Base-by-base conservation (phyloP, 2,888 invertebrate species). In the Eupithecia subumbrata region DNA sequence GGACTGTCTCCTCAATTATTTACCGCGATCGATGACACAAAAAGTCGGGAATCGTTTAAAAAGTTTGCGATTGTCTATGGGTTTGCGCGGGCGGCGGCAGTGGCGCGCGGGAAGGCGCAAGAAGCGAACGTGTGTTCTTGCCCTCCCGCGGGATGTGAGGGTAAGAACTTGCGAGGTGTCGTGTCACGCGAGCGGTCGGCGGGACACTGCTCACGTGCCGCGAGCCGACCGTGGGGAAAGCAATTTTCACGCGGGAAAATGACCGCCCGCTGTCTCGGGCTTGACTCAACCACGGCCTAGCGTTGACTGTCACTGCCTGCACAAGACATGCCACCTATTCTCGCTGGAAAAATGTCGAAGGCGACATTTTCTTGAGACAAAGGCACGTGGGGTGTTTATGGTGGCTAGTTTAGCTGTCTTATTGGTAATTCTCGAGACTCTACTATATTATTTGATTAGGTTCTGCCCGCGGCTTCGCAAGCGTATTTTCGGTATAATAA, bases 221-320 rank as follows among this genome's bases (percentile, higher is more conserved):
- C 84, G 82, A 83, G 85, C 85, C 90, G 87, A 87, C 87, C 90
- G 92, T 92, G 90, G 92, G 94, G 93, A 94, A 94, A 94, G 91
- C 93, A 90, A 88, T 95, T 95, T 94, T 90, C 94, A 93, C 92
- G 92, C 93, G 93, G 92, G 92, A 92, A 93, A 92, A 92, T 92
- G 92, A 89, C 92, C 92, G 90, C 91, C 64, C 71, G 91, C 90
- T 92, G 92, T 91, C 92, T 91, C 90, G 88, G 83, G 63, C 84
- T 84, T 88, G 85, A 85, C 83, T 87, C 91, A 89, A 90, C 91
- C 88, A 87, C 88, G 88, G 86, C 87, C 85, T 22, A 66, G 64
- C 69, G 83, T 83, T 89, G 86, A 93, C 92, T 93, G 93, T 92
- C 92, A 89, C 85, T 82, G 40, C 40, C 43, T 37, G 40, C 25